phyloP scores from a whole-genome alignment of 2,797 vertebrate genomes.

The Mormyrus proboscirostris region DNA sequence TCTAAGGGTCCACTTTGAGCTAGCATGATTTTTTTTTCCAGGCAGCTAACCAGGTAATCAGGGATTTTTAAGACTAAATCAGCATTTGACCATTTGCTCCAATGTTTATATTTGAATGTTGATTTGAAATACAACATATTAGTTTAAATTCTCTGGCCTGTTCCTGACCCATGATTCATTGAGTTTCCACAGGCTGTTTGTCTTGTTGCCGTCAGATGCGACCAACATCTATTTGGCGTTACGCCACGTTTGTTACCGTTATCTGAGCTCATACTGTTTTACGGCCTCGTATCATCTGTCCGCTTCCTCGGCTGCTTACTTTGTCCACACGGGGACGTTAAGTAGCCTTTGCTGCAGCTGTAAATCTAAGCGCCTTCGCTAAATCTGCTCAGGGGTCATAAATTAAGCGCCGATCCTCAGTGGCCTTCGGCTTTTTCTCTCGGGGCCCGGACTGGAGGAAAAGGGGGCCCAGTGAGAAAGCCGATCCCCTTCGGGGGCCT shows the following conservation, averaged over 20 bases:
- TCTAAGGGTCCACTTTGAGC: neutral
- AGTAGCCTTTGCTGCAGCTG: conserved; percentile 52
- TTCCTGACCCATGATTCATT: conserved; percentile 58
- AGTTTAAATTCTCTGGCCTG: conserved; percentile 47
- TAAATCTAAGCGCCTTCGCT: conserved; percentile 62
- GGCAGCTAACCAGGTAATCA: neutral
- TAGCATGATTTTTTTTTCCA: neutral
- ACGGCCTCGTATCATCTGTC: conserved; percentile 47
- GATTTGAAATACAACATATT: neutral
- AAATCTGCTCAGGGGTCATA: conserved; percentile 47
- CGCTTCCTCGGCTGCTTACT: conserved; percentile 49
- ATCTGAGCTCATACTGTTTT: conserved; percentile 31
- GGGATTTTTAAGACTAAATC: neutral
- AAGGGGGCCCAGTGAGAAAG: conserved; percentile 47
- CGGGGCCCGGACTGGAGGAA: conserved; percentile 40
- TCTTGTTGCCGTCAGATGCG: conserved; percentile 58
- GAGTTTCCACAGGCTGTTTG: conserved; percentile 56
- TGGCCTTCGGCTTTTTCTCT: conserved; percentile 60
- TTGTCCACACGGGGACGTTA: conserved; percentile 57
- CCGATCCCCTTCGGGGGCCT: conserved; percentile 47
- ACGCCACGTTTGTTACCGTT: conserved; percentile 44
- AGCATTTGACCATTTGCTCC: neutral
- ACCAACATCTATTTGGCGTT: conserved; percentile 62
- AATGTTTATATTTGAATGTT: neutral
- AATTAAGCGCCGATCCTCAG: conserved; percentile 62